Evolutionary conservation across 2,113 vertebrate species (phyloP), one percentile per base, ranked within the genome.

Genomic region (Glaucomys volans): DNA sequence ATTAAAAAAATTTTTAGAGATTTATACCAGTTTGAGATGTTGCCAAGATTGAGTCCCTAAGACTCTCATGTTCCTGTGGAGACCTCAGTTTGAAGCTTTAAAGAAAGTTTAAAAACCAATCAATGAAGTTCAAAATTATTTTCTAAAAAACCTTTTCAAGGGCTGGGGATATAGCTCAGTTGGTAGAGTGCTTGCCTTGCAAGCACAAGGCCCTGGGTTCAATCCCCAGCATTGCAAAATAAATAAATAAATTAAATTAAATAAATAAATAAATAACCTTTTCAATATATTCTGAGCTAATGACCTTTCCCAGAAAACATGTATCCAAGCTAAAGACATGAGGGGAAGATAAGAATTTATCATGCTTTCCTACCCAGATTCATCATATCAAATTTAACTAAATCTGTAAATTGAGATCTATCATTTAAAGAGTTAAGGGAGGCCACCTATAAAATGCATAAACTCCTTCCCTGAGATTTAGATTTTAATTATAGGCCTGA

Each of bases 121-220:
- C 22, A 86, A 44, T n/a, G 67, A 91, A 87, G 80, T 17, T 57
- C 54, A 95, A 35, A 77, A 57, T 90, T 83, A 40, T 95, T 94
- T 95, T 67, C 14, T 90, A 52, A n/a, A 44, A 81, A 86, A 54
- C n/a, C 82, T 57, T 94, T 91, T 93, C 42, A 75, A 47, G n/a
- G n/a, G n/a, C n/a, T n/a, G n/a, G n/a, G n/a, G n/a, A n/a, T n/a
- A n/a, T n/a, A n/a, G n/a, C n/a, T n/a, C n/a, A n/a, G n/a, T n/a
- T n/a, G n/a, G n/a, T n/a, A n/a, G n/a, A n/a, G n/a, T n/a, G n/a
- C n/a, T n/a, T n/a, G n/a, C n/a, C n/a, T n/a, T n/a, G n/a, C n/a
- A n/a, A n/a, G n/a, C n/a, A n/a, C n/a, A n/a, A n/a, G n/a, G n/a
- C n/a, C n/a, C n/a, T n/a, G n/a, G n/a, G n/a, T n/a, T n/a, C n/a